Percentiles rank a stretch among this genome's conserved stretches.
phyloP scores from a whole-genome alignment of 2,888 invertebrate species.

The Drymonia ruficornis region DNA sequence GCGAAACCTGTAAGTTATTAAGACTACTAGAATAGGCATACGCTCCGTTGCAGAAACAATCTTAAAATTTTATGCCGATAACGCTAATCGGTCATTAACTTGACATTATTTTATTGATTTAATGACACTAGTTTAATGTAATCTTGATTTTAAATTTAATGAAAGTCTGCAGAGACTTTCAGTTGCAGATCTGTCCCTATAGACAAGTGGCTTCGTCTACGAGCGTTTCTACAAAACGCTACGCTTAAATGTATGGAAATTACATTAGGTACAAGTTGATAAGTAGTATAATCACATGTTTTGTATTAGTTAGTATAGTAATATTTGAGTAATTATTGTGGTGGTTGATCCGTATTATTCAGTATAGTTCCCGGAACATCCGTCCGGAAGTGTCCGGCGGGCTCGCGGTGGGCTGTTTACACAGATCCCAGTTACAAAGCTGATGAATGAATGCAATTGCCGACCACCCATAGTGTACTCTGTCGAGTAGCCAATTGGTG shows the following conservation, averaged over 20 bases:
- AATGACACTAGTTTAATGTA: too few relatives aligned
- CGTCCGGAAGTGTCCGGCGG: constrained; percentile 73
- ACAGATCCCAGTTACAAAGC: constrained; percentile 55
- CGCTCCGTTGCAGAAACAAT: too few relatives aligned
- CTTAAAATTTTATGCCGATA: too few relatives aligned
- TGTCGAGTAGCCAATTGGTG: constrained; percentile 6
- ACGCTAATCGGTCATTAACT: too few relatives aligned
- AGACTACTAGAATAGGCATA: too few relatives aligned
- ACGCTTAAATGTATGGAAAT: background rate
- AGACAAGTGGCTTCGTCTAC: too few relatives aligned
- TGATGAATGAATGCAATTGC: constrained; percentile 54
- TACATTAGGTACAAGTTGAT: background rate
- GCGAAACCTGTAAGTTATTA: too few relatives aligned
- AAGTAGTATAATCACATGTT: background rate
- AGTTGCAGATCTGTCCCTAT: too few relatives aligned
- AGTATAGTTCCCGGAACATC: constrained; percentile 52
- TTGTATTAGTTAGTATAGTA: too few relatives aligned
- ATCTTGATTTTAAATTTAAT: too few relatives aligned
- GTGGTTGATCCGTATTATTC: constrained; percentile 9
- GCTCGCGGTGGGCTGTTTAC: constrained; percentile 63
- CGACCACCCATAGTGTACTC: constrained; percentile 74
- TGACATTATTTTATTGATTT: too few relatives aligned
- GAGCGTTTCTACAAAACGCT: background rate
- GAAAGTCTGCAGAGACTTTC: too few relatives aligned
- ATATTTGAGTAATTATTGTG: constrained; percentile 10